phyloP scores from a whole-genome alignment of 1,140 invertebrate genomes.

The Apis cerana region DNA sequence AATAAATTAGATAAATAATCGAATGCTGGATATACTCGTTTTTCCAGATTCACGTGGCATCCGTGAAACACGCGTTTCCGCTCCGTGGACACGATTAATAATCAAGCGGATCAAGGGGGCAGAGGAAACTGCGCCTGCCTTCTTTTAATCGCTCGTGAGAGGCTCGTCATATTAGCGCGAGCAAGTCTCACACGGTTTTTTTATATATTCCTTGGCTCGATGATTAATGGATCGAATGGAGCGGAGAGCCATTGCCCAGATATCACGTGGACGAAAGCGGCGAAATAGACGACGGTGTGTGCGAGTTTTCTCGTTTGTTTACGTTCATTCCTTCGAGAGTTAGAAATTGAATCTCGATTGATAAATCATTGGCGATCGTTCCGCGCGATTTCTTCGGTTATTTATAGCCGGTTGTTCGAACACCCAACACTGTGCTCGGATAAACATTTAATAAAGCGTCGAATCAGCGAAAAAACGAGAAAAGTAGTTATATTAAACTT shows the following conservation, averaged over 20 bases:
- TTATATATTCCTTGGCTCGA: constrained; percentile 44
- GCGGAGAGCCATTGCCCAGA: constrained; percentile 33
- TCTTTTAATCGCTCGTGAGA: constrained; percentile 39
- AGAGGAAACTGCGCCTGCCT: constrained; percentile 54
- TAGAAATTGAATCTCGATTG: too few relatives aligned
- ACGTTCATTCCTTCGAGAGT: background rate
- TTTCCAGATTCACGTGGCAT: background rate
- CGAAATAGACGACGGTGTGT: constrained; percentile 10
- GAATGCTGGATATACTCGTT: too few relatives aligned
- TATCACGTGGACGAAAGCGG: background rate
- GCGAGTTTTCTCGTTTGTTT: too few relatives aligned
- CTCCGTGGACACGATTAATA: constrained; percentile 32
- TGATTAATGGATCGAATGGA: constrained; percentile 56
- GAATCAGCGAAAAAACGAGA: too few relatives aligned
- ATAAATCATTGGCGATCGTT: too few relatives aligned
- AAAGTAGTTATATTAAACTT: too few relatives aligned
- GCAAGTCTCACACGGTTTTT: constrained; percentile 6
- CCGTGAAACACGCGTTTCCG: constrained; percentile 23
- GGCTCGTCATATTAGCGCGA: constrained; percentile 21
- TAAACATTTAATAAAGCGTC: too few relatives aligned
- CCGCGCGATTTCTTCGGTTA: too few relatives aligned
- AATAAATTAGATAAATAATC: too few relatives aligned
- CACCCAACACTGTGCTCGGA: too few relatives aligned
- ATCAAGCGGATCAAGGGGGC: constrained; percentile 29
- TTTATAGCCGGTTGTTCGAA: too few relatives aligned